Percentiles rank a stretch among this genome's conserved stretches.
phyloP scores from a whole-genome alignment of 2,888 invertebrate genomes.

The Hedya salicella region DNA sequence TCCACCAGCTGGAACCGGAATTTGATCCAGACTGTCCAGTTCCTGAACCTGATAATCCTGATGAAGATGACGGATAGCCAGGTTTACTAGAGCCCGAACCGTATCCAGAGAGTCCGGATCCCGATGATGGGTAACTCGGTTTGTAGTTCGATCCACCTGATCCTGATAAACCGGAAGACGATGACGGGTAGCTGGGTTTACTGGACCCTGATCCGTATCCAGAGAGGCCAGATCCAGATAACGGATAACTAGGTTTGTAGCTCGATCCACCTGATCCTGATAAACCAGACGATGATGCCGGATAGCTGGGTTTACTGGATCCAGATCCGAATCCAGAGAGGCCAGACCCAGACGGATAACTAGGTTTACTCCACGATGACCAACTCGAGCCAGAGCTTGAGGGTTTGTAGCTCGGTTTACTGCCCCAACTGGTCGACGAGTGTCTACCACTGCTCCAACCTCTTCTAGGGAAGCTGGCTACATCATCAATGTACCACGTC shows the following conservation, averaged over 20 bases:
- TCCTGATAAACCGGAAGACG: slow-evolving; percentile 50
- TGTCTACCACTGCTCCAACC: slow-evolving; percentile 46
- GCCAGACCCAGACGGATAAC: slow-evolving; percentile 24
- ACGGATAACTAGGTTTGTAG: slow-evolving; percentile 34
- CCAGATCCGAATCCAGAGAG: slow-evolving; percentile 37
- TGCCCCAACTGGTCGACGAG: slow-evolving; percentile 43
- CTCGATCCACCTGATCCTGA: slow-evolving; percentile 47
- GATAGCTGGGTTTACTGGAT: slow-evolving; percentile 32
- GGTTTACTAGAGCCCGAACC: slow-evolving; percentile 43
- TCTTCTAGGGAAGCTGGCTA: slow-evolving; percentile 49
- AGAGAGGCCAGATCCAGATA: slow-evolving; percentile 28
- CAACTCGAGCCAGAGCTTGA: slow-evolving; percentile 44
- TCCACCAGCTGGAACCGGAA: slow-evolving; percentile 13
- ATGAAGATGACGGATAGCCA: no score
- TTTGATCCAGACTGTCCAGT: slow-evolving; percentile 36
- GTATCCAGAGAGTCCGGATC: slow-evolving; percentile 46
- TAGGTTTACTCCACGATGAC: slow-evolving; percentile 39
- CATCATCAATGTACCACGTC: slow-evolving; percentile 58
- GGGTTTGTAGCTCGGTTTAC: slow-evolving; percentile 44
- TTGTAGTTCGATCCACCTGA: slow-evolving; percentile 41
- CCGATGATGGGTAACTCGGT: slow-evolving; percentile 45
- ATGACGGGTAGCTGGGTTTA: slow-evolving; percentile 39
- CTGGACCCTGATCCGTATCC: slow-evolving; percentile 35
- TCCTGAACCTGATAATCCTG: slow-evolving; percentile 40
- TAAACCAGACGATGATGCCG: slow-evolving; percentile 47